Evolutionary conservation across 2,113 vertebrate genomes (phyloP), one percentile per base, ranked within the genome.

Genomic region (Misgurnus anguillicaudatus): DNA sequence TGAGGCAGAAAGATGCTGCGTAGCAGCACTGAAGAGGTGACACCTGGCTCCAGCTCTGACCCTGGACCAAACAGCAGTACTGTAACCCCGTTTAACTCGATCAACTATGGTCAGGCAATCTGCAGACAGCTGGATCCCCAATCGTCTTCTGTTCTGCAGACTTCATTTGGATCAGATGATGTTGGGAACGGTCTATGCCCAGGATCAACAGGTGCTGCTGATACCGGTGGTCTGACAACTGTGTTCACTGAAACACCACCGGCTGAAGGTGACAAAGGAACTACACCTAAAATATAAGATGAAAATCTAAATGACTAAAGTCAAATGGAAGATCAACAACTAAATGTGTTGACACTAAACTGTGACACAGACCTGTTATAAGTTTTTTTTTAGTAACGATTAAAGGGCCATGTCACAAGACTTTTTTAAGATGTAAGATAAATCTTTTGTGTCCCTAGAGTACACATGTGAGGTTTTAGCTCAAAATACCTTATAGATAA

Each of bases 1-100:
- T 7, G 10, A 45, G 42, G 47, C 4, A 19, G n/a, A 24, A 38
- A 64, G 60, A 64, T 76, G 74, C 31, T 76, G 21, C 39, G 47
- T 17, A 76, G 61, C 61, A 64, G 73, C 31, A 64, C 61, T 4
- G 74, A 76, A 5, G 74, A 76, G 45, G 47, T 53, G 61, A 64
- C 61, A 3, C 41, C 74, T 1, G 45, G 61, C 38, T 64, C 45
- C 0, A 64, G 60, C 4, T 53, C 74, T 38, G 74, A 65, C 9
- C 24, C 74, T 1, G 31, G 45, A 16, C 42, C 10, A 3, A 65
- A 45, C 31, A 76, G 74, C 61, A 64, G 60, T 60, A 48, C 72
- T 55, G 3, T 71, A 19, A 71, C 69, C 9, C 53, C 69, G 14
- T 1, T 39, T 19, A 41, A 39, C 53, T n/a, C 36, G 16, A 13